phyloP scores from a whole-genome alignment of 2,888 invertebrate species.

The Drosophila heteroneura region DNA sequence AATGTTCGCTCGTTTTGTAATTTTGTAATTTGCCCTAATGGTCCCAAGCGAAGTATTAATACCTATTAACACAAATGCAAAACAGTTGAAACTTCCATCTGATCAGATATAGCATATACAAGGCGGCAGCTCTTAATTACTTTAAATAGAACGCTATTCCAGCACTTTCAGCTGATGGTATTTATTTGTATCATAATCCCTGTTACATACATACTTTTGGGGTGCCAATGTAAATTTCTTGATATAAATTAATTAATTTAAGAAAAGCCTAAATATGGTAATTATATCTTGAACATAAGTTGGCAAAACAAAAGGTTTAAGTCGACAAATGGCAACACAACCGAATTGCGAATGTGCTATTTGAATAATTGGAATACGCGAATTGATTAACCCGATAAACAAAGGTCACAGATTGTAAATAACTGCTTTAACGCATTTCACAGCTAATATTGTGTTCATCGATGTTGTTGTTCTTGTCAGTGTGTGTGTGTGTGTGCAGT shows the following conservation, averaged over 20 bases:
- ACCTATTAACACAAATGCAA: conserved; percentile 48
- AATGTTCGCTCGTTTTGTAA: conserved; percentile 44
- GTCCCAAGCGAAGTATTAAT: conserved; percentile 33
- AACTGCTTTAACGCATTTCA: background rate
- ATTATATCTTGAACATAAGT: background rate
- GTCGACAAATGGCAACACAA: background rate
- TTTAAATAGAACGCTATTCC: background rate
- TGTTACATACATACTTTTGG: background rate
- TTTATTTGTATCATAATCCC: background rate
- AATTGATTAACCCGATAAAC: background rate
- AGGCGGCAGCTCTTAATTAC: conserved; percentile 9
- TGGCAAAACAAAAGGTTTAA: background rate
- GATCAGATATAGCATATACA: conserved; percentile 19
- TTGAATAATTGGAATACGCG: background rate
- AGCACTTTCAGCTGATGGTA: background rate
- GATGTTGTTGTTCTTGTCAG: background rate
- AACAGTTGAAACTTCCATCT: conserved; percentile 22
- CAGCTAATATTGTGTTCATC: background rate
- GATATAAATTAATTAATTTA: background rate
- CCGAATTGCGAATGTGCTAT: background rate
- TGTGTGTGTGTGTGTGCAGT: conserved; percentile 6
- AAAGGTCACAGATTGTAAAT: background rate
- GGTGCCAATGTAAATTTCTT: too few species aligned
- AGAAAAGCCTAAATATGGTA: background rate
- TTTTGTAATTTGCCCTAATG: conserved; percentile 54